A percentile compares a stretch with the other conserved stretches of the same genome.
phyloP scores from a whole-genome alignment of 2,888 invertebrate species.

The Sceliomorpha sp. region DNA sequence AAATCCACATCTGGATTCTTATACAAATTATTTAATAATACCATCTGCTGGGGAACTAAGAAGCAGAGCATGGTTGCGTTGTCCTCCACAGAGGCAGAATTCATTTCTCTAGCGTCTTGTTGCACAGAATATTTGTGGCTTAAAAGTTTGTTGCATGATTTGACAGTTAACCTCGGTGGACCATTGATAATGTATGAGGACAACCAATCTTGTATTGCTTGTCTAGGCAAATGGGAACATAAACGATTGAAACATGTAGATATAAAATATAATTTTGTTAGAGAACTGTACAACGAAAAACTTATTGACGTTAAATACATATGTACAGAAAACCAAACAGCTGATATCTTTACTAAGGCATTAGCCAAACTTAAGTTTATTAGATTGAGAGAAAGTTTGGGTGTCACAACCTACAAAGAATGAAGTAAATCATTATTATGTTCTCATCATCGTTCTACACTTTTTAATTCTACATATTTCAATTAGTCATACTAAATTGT shows the following conservation, averaged over 20 bases:
- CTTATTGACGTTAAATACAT: too few species aligned
- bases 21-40: slow-evolving; percentile 57
- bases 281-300: too few species aligned
- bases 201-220: slow-evolving; percentile 58
- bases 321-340: too few species aligned
- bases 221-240: slow-evolving; percentile 57
- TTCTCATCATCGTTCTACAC: too few species aligned
- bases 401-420: too few species aligned
- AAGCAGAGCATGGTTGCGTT: slow-evolving; percentile 66
- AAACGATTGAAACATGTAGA: slow-evolving; percentile 55
- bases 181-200: slow-evolving; percentile 54
- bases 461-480: too few species aligned
- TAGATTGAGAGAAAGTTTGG: too few species aligned
- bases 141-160: slow-evolving; percentile 59
- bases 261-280: slow-evolving; percentile 8
- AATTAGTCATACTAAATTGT: too few species aligned
- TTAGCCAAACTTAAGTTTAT: too few species aligned
- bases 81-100: slow-evolving; percentile 70
- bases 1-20: slow-evolving; percentile 68
- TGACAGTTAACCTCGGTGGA: slow-evolving; percentile 20
- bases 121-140: slow-evolving; percentile 64
- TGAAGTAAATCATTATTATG: too few species aligned
- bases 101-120: slow-evolving; percentile 63
- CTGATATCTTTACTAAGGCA: too few species aligned
- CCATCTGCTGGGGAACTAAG: slow-evolving; percentile 64